Base-by-base conservation (phyloP, 2,113 vertebrate genomes). In the Corythornis madagascariensis region DNA sequence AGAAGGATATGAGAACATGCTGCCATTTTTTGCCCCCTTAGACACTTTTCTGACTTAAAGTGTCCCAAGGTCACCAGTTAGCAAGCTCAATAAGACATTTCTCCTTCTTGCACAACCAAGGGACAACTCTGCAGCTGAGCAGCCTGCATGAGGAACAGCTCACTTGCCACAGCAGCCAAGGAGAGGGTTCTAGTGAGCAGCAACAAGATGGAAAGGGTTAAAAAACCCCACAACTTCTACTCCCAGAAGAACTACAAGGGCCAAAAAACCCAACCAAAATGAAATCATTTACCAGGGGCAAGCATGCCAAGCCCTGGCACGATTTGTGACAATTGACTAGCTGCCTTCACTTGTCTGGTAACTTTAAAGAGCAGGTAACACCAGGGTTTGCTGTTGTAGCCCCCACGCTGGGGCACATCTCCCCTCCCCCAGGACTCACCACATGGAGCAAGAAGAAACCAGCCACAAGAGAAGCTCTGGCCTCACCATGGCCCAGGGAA, bases 381-480 rank as follows among this genome's bases (percentile, higher is more conserved):
- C 5, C 20, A 4, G 1, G 2, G 11, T 7, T 79, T 1, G 0
- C 63, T 60, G n/a, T 26, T 35, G 13, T 7, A 72, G 43, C 16
- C 28, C 61, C 48, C 43, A 21, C 20, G 6, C 14, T 7, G 21
- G 6, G 16, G 9, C 22, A 38, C 2, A 6, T 2, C 31, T 48
- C 38, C 43, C 43, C 24, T 18, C 4, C 0, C 0, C 16, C 11
- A 35, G 15, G 55, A 72, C 64, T 85, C 33, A 45, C 43, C 70
- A 6, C 12, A 7, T 0, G 4, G 18, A 61, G 25, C 7, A 29
- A 40, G 77, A 16, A 5, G 10, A 20, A 16, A 33, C 0, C 0
- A 72, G 43, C 33, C 42, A 20, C n/a, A 53, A n/a, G 5, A 55
- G 2, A 2, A 60, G 16, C 7, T 38, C 52, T 55, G 17, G 16